These are phyloP conservation scores for Hypsibius dujardini DNA, from an alignment of 1,140 invertebrate species.

Conservation along the genomic window DNA sequence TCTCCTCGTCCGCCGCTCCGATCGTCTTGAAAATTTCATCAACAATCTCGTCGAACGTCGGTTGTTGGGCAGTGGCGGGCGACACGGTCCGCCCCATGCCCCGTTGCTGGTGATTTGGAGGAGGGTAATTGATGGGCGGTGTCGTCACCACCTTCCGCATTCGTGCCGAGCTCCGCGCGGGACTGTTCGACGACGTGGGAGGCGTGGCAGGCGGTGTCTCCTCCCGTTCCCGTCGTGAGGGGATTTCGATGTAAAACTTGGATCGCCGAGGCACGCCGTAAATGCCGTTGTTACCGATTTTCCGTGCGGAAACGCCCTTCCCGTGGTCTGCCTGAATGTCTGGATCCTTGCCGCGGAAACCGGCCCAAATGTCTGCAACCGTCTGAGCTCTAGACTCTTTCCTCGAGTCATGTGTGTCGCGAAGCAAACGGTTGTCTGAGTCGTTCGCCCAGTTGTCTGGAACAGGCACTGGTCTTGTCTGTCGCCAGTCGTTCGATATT, in stretches of 20 bases:
- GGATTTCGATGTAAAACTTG: conserved; percentile 1
- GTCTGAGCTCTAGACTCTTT: neutral
- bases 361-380: neutral
- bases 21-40: conserved; percentile 7
- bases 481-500: too few relatives aligned
- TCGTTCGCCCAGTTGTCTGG: too few relatives aligned
- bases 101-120: neutral
- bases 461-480: too few relatives aligned
- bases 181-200: neutral
- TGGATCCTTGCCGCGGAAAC: neutral
- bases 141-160: neutral
- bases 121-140: neutral
- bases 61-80: neutral
- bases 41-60: neutral
- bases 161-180: neutral
- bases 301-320: neutral
- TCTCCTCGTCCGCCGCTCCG: neutral
- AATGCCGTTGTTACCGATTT: neutral
- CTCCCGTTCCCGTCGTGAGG: neutral
- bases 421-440: too few relatives aligned
- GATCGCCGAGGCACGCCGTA: neutral
- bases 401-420: neutral
- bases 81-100: neutral
- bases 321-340: neutral
- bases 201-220: neutral